Conservation (phyloP, 1,140 invertebrate genomes). For the Drosophila bipectinata region DNA sequence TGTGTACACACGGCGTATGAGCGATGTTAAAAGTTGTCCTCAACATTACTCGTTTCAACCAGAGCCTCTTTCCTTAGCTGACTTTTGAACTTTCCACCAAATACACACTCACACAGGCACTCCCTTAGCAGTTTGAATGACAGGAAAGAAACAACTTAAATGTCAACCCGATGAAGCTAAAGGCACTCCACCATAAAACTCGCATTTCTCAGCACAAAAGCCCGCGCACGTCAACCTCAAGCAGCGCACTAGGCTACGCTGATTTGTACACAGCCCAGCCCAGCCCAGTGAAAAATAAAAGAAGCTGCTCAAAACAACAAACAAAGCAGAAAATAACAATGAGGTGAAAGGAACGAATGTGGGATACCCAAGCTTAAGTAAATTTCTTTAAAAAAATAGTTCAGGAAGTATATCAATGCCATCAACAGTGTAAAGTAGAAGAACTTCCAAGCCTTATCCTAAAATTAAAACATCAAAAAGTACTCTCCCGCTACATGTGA, state of each 20-base stretch:
- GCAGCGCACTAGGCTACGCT: constrained; percentile 78
- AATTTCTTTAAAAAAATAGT: background rate
- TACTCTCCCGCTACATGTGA: no score
- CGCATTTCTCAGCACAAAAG: constrained; percentile 65
- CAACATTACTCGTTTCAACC: background rate
- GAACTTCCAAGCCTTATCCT: background rate
- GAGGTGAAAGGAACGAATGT: background rate
- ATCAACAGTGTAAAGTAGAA: no score
- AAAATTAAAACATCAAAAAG: no score
- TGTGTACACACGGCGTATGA: constrained; percentile 9
- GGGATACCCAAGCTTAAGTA: background rate
- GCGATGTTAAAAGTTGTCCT: constrained; percentile 6
- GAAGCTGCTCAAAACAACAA: constrained; percentile 40
- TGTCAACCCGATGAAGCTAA: constrained; percentile 77
- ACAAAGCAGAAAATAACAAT: constrained; percentile 14
- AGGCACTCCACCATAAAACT: constrained; percentile 77
- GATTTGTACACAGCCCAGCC: constrained; percentile 55
- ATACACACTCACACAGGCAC: constrained; percentile 13
- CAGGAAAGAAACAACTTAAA: constrained; percentile 65
- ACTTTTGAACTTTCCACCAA: constrained; percentile 36
- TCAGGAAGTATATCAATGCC: no score
- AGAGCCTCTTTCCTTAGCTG: constrained; percentile 8
- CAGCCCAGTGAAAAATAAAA: constrained; percentile 11
- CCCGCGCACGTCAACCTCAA: constrained; percentile 68
- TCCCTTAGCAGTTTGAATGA: constrained; percentile 20